Percentiles rank a stretch among this genome's conserved stretches.
Evolutionary conservation across 2,113 vertebrate species (phyloP).

Genomic region (Sylvietta virens): DNA sequence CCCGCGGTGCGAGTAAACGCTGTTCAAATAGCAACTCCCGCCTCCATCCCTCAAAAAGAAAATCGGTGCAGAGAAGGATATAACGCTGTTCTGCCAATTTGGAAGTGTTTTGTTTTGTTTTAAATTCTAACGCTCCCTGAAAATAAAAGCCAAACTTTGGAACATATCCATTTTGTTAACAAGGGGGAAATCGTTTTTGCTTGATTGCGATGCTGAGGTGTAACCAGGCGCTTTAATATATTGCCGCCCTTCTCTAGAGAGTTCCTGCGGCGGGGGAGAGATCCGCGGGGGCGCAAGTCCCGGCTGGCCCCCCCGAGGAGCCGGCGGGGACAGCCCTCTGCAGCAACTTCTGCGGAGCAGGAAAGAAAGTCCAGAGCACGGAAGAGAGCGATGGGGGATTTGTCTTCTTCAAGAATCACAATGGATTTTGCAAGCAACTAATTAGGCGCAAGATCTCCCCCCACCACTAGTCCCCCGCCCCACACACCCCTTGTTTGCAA

Average conservation of each 20-base stretch:
- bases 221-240: not conserved
- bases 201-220: not conserved
- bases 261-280: not conserved
- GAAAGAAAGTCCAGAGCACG: not conserved
- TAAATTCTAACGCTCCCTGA: not conserved
- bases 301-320: not conserved
- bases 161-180: not conserved
- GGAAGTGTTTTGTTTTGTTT: not conserved
- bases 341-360: not conserved
- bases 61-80: not conserved
- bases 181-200: not conserved
- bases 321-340: not conserved
- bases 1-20: not conserved
- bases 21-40: not conserved
- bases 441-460: not conserved
- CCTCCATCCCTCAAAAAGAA: not conserved
- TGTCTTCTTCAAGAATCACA: constrained; percentile 12
- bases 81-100: not conserved
- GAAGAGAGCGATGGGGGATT: not conserved
- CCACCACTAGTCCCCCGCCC: not conserved
- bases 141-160: not conserved
- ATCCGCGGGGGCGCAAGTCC: not conserved
- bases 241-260: not conserved
- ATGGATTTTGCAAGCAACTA: constrained; percentile 30
- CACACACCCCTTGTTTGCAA: not conserved